Percentiles rank a stretch among this genome's conserved stretches.
Evolutionary conservation across 2,888 invertebrate genomes (phyloP).

Genomic region (Troides helena): DNA sequence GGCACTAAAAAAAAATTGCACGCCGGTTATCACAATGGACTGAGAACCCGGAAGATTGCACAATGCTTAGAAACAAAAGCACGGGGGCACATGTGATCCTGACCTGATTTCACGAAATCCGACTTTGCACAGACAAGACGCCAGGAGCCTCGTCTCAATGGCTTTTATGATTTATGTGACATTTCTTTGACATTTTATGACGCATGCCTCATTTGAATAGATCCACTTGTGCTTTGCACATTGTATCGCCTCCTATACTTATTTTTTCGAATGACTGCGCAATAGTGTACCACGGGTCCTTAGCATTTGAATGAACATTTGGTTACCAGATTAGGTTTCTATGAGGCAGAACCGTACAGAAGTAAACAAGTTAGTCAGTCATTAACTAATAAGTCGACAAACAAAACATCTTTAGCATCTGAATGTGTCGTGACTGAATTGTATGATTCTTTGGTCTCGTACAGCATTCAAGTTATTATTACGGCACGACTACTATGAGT

Average conservation of each 20-base stretch:
- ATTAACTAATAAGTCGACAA: conserved; percentile 51
- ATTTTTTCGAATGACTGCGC: conserved; percentile 63
- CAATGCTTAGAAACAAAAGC: conserved; percentile 58
- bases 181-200: conserved; percentile 75
- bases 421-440: conserved; percentile 36
- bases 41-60: conserved; percentile 74
- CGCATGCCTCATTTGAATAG: conserved; percentile 75
- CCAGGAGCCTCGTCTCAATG: conserved; percentile 63
- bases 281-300: conserved; percentile 52
- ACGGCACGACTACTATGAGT: neutral
- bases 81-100: conserved; percentile 75
- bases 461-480: conserved; percentile 14
- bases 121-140: conserved; percentile 54
- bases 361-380: conserved; percentile 63
- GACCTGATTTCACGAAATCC: conserved; percentile 70
- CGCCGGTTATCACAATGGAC: conserved; percentile 55
- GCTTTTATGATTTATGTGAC: conserved; percentile 77
- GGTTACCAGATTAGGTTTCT: conserved; percentile 77
- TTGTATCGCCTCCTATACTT: conserved; percentile 62
- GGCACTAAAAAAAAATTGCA: conserved; percentile 65
- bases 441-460: conserved; percentile 13
- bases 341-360: conserved; percentile 59
- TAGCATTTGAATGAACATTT: conserved; percentile 77
- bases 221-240: conserved; percentile 73
- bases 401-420: conserved; percentile 48